Percentiles rank a stretch among this genome's conserved stretches.
phyloP scores from a whole-genome alignment of 1,140 invertebrate genomes.

The Campoletis sonorensis region DNA sequence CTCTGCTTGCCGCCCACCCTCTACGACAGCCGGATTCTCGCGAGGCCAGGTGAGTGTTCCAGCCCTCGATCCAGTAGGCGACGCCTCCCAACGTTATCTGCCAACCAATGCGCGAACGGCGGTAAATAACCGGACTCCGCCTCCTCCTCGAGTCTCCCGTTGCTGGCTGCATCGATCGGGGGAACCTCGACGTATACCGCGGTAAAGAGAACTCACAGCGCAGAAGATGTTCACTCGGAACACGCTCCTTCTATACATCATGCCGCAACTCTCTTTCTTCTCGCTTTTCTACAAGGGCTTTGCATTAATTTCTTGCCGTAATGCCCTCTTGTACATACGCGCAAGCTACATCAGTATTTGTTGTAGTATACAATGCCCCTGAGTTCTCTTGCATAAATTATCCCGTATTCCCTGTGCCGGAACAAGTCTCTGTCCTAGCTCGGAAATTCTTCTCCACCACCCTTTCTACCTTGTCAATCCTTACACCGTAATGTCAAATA shows the following conservation, averaged over 20 bases:
- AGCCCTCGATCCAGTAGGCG: conserved; percentile 25
- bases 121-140: conserved; percentile 49
- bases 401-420: background rate
- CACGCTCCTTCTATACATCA: conserved; percentile 9
- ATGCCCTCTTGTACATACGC: background rate
- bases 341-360: background rate
- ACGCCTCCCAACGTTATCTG: conserved; percentile 46
- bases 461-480: background rate
- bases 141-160: conserved; percentile 18
- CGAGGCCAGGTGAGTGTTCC: conserved; percentile 47
- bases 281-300: conserved; percentile 9
- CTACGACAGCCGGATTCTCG: background rate
- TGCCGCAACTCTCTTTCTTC: background rate
- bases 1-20: conserved; percentile 61
- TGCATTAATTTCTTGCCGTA: conserved; percentile 37
- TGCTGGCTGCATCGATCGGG: conserved; percentile 46
- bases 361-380: background rate
- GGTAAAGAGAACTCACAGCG: background rate
- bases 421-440: conserved; percentile 13
- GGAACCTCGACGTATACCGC: background rate
- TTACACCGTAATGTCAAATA: background rate
- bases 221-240: conserved; percentile 23
- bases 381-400: conserved; percentile 48
- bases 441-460: background rate
- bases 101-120: conserved; percentile 49